Percentiles rank a stretch among this genome's conserved stretches.
Evolutionary conservation across 2,888 invertebrate genomes (phyloP).

Genomic region (Diarsia rubi): DNA sequence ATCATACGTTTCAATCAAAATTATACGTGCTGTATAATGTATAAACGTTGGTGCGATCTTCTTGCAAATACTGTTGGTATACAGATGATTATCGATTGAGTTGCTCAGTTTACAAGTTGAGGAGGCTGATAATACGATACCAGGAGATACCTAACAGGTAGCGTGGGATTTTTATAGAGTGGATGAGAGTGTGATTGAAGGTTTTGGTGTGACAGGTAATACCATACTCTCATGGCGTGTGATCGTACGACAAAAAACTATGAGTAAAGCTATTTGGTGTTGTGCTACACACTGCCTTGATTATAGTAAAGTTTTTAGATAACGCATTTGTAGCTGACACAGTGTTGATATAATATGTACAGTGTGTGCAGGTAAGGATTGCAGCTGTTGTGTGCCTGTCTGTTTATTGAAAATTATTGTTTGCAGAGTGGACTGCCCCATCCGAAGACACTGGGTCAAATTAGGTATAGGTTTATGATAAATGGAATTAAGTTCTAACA

Average conservation of each 20-base stretch:
- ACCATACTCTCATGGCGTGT: background rate
- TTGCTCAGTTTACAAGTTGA: constrained; percentile 89
- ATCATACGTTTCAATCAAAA: constrained; percentile 70
- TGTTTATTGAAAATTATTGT: too few relatives aligned
- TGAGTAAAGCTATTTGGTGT: background rate
- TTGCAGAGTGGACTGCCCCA: too few relatives aligned
- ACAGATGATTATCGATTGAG: constrained; percentile 89
- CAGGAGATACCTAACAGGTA: constrained; percentile 78
- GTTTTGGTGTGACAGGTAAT: constrained; percentile 63
- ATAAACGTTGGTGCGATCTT: constrained; percentile 51
- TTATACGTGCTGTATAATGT: constrained; percentile 61
- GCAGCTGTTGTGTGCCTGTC: background rate
- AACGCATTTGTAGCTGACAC: too few relatives aligned
- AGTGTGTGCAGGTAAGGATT: background rate
- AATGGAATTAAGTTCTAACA: too few relatives aligned
- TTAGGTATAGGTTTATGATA: too few relatives aligned
- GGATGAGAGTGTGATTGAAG: constrained; percentile 50
- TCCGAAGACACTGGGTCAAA: too few relatives aligned
- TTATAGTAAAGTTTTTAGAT: background rate
- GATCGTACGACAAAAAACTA: background rate
- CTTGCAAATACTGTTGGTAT: constrained; percentile 71
- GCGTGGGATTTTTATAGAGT: constrained; percentile 62
- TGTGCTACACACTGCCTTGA: background rate
- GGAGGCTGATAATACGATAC: constrained; percentile 86
- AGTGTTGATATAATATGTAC: background rate